These are phyloP conservation scores for Acronicta leporina DNA, from an alignment of 2,888 invertebrate genomes.

Conservation along the genomic window DNA sequence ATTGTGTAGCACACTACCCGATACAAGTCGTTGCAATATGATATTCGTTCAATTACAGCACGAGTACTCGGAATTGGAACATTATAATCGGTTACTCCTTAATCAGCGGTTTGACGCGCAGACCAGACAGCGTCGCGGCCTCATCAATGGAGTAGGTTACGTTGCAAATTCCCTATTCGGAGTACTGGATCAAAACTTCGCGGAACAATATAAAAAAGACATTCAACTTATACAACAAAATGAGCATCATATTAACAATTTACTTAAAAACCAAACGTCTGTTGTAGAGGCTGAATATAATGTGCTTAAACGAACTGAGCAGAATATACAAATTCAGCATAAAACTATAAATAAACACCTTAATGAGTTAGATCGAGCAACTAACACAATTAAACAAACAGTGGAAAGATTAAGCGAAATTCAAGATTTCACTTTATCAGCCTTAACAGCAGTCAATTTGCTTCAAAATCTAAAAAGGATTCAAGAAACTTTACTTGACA, in stretches of 20 bases:
- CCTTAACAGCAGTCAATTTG: no score
- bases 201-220: slow-evolving; percentile 12
- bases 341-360: no score
- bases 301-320: slow-evolving; percentile 9
- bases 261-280: slow-evolving; percentile 17
- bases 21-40: slow-evolving; percentile 1
- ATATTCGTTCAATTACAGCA: slow-evolving; percentile 9
- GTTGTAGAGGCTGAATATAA: slow-evolving; percentile 7
- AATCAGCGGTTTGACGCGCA: slow-evolving; percentile 7
- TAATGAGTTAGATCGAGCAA: no score
- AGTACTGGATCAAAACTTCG: slow-evolving; percentile 14
- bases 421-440: no score
- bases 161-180: slow-evolving; percentile 11
- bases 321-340: background rate
- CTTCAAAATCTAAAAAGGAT: no score
- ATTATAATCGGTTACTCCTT: slow-evolving; percentile 1
- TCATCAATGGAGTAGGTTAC: slow-evolving; percentile 15
- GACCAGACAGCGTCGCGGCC: slow-evolving; percentile 15
- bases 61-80: background rate
- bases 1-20: background rate
- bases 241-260: slow-evolving; percentile 1
- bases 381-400: no score
- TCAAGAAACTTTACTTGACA: no score
- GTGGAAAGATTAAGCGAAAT: no score
- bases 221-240: slow-evolving; percentile 12